These are phyloP conservation scores for Enteromius radiatus DNA, from an alignment of 2,797 vertebrate genomes.

Conservation along the genomic window DNA sequence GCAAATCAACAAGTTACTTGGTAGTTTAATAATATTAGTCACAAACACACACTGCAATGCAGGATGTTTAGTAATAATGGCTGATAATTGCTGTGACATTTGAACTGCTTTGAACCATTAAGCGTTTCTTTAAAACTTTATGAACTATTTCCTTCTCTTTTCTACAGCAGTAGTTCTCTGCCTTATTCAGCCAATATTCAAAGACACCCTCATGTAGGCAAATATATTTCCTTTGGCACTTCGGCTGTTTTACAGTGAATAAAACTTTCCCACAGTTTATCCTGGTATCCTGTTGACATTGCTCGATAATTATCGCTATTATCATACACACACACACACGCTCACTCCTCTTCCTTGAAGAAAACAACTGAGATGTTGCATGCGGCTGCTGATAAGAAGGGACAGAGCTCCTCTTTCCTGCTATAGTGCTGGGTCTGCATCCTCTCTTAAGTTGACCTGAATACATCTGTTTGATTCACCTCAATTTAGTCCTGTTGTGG, in stretches of 20 bases:
- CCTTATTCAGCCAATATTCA: background rate
- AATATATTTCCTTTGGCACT: background rate
- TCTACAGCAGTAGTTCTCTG: background rate
- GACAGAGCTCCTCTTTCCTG: conserved; percentile 38
- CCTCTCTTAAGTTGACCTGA: conserved; percentile 34
- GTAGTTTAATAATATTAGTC: background rate
- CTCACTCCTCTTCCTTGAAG: conserved; percentile 3
- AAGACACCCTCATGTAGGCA: background rate
- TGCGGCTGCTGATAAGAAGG: conserved; percentile 28
- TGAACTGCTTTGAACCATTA: background rate
- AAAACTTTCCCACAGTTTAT: background rate
- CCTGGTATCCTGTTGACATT: conserved; percentile 34
- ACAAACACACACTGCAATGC: background rate
- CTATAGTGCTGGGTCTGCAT: conserved; percentile 25
- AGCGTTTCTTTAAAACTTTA: background rate
- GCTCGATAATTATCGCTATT: conserved; percentile 24
- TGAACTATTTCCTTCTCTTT: background rate
- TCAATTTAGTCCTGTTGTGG: conserved; percentile 12
- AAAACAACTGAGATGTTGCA: conserved; percentile 32
- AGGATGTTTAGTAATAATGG: background rate
- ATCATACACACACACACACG: background rate
- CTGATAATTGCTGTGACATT: background rate
- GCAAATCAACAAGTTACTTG: background rate
- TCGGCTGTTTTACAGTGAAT: background rate
- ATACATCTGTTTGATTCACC: conserved; percentile 26